Conservation (phyloP, 2,888 invertebrate genomes). For the Sinentomon sp. region DNA sequence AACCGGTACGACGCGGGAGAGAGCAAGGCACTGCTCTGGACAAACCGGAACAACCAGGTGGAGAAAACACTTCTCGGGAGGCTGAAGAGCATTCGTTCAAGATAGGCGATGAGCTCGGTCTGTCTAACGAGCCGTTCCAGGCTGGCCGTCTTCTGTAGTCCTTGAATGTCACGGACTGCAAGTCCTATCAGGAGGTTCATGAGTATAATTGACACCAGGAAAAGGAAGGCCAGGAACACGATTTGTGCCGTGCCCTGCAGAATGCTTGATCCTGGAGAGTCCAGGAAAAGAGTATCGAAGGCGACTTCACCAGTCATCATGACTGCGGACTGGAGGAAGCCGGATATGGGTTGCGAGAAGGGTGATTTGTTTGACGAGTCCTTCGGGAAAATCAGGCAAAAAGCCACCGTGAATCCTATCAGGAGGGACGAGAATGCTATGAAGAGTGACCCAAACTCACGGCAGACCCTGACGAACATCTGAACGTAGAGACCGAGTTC, state of each 20-base stretch:
- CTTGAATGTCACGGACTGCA: slow-evolving; percentile 57
- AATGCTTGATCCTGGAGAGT: no score
- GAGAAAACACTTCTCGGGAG: slow-evolving; percentile 31
- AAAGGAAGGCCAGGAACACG: slow-evolving; percentile 43
- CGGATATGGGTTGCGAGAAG: slow-evolving; percentile 60
- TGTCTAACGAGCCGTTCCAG: slow-evolving; percentile 50
- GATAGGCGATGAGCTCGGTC: slow-evolving; percentile 48
- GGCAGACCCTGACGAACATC: slow-evolving; percentile 33
- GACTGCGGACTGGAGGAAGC: slow-evolving; percentile 52
- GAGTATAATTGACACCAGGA: slow-evolving; percentile 50
- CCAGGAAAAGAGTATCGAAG: slow-evolving; percentile 41
- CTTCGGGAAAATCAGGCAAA: slow-evolving; percentile 60
- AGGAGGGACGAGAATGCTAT: slow-evolving; percentile 57
- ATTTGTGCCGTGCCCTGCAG: slow-evolving; percentile 45
- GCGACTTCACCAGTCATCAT: slow-evolving; percentile 74
- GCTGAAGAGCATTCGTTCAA: slow-evolving; percentile 58
- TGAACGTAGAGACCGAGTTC: slow-evolving; percentile 69
- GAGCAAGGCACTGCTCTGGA: slow-evolving; percentile 42
- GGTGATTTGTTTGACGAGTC: no score
- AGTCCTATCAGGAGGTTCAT: slow-evolving; percentile 58
- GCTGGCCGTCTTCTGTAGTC: slow-evolving; percentile 27
- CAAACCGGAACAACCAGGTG: no score
- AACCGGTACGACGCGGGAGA: slow-evolving; percentile 28
- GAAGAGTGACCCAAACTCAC: slow-evolving; percentile 43
- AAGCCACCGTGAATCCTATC: slow-evolving; percentile 61